A percentile compares a stretch with the other conserved stretches of the same genome.
Evolutionary conservation across 1,140 invertebrate genomes (phyloP).

Genomic region (Neoseiulus cucumeris): DNA sequence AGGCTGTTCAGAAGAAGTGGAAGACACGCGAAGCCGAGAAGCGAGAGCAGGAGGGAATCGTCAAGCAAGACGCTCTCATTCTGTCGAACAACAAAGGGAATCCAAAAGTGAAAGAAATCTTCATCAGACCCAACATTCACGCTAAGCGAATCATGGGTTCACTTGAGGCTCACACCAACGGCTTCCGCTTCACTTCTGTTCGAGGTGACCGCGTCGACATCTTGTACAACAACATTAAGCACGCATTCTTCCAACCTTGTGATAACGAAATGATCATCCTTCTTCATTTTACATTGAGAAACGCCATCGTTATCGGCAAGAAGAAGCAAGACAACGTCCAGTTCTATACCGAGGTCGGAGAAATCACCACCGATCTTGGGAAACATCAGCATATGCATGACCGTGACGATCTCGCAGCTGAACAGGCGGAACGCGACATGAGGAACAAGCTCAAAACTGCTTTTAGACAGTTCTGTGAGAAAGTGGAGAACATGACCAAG

Average conservation of each 20-base stretch:
- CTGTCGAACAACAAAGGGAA: constrained; percentile 89
- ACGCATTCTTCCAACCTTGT: constrained; percentile 98
- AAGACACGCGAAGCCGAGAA: constrained; percentile 96
- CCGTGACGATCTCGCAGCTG: constrained; percentile 89
- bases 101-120: constrained; percentile 94
- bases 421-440: constrained; percentile 91
- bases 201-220: constrained; percentile 98
- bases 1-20: constrained; percentile 97
- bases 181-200: constrained; percentile 89
- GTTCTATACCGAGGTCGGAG: constrained; percentile 98
- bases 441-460: constrained; percentile 88
- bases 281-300: constrained; percentile 94
- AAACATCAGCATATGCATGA: constrained; percentile 99
- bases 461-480: constrained; percentile 95
- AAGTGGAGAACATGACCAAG: constrained; percentile 88
- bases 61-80: constrained; percentile 95
- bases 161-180: constrained; percentile 88
- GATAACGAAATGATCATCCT: constrained; percentile 99
- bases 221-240: constrained; percentile 97
- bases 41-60: constrained; percentile 82
- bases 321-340: constrained; percentile 98
- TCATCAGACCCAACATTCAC: constrained; percentile 86
- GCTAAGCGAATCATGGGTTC: constrained; percentile 75
- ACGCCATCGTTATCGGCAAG: constrained; percentile 97
- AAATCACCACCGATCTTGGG: constrained; percentile 95